A percentile compares a stretch with the other conserved stretches of the same genome.
Evolutionary conservation across 1,140 invertebrate species (phyloP).

Genomic region (Magallana ariakensis): DNA sequence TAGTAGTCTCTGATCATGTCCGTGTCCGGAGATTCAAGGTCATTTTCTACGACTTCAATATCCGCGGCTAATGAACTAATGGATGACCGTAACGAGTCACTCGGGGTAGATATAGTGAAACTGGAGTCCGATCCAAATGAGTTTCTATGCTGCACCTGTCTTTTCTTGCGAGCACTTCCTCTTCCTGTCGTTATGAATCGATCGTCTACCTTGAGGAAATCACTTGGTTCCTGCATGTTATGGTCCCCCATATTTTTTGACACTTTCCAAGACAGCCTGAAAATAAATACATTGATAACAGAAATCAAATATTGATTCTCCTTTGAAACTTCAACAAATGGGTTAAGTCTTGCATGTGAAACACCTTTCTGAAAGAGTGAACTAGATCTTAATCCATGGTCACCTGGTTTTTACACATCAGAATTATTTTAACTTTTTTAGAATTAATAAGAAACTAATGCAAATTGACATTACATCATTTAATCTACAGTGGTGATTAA

Average conservation of each 20-base stretch:
- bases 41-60: constrained; percentile 59
- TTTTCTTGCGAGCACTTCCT: constrained; percentile 55
- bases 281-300: no score
- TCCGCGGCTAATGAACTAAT: constrained; percentile 69
- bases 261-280: constrained; percentile 67
- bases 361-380: no score
- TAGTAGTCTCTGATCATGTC: constrained; percentile 72
- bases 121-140: constrained; percentile 67
- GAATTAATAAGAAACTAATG: no score
- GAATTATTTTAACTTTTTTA: no score
- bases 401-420: no score
- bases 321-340: neutral
- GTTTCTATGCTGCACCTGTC: constrained; percentile 50
- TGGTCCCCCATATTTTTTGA: constrained; percentile 62
- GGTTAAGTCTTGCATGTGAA: no score
- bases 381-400: no score
- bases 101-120: constrained; percentile 75
- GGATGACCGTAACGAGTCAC: constrained; percentile 66
- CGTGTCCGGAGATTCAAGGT: constrained; percentile 71
- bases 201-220: constrained; percentile 71
- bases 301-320: neutral
- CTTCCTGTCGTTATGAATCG: constrained; percentile 69
- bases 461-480: no score
- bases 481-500: no score
- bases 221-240: constrained; percentile 54